Base-by-base conservation (phyloP, 23 tunicate species). In the Styela clava region DNA sequence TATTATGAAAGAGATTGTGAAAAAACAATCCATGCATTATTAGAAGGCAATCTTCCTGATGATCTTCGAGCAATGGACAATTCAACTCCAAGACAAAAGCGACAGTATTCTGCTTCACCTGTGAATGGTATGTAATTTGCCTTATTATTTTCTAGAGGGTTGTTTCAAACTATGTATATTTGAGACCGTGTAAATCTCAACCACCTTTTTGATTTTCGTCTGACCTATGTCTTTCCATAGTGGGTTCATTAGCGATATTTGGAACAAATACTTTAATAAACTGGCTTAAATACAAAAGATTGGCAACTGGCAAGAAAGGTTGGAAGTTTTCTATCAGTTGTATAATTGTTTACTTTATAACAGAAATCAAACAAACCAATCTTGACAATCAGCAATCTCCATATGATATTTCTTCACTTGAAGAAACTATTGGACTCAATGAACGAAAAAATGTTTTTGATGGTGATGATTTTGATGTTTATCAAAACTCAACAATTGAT, bases 1-100 rank as follows among this genome's bases (percentile, higher is more conserved):
- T 62, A 85, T 24, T 93, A 69, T 65, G 88, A 87, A 28, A 63
- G n/a, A 29, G 78, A 88, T 70, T 85, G 88, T 18, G 98, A 93
- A 68, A 87, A 78, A 52, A 88, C 94, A 22, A 96, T 88, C 26
- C 89, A 84, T 24, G 85, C 85, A 33, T 71, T 87, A 3, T 80
- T 96, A 9, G 99, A 96, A 61, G 89, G 89, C 22, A 91, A 85
- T 70, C 82, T 96, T 27, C 99, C 94, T 27, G 89, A 87, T 23
- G 78, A 83, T 80, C 63, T 87, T 1, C 23, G 27, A 63, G 62
- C 62, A n/a, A 25, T 73, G 30, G 70, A 74, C 0, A 33, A 37
- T 5, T 65, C 44, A 29, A 69, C 56, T 7, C 34, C 71, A 16
- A 27, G 56, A 44, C 56, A 44, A 12, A 44, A 44, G 56, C 56